phyloP scores from a whole-genome alignment of 2,113 vertebrate genomes.

The Monarcha castaneiventris region DNA sequence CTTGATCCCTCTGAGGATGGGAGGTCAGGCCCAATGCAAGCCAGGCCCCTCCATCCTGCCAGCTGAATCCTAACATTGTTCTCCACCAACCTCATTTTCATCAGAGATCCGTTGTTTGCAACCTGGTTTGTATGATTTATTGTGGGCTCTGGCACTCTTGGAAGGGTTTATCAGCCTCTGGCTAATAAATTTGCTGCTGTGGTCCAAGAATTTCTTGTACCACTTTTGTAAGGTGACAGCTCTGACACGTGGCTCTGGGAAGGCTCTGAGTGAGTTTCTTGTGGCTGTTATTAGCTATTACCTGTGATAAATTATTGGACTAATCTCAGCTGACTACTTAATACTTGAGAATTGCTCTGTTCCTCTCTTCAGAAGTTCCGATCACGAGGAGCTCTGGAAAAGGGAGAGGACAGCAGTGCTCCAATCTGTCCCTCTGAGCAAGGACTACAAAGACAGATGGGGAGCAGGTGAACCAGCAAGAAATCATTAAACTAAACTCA shows the following conservation, averaged over 20 bases:
- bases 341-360: not conserved
- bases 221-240: not conserved
- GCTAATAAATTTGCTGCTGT: not conserved
- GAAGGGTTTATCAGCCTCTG: slow-evolving; percentile 37
- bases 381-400: not conserved
- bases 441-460: slow-evolving; percentile 59
- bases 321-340: slow-evolving; percentile 44
- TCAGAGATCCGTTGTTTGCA: not conserved
- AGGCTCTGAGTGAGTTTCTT: not conserved
- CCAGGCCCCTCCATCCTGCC: not conserved
- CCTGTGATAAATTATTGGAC: slow-evolving; percentile 37
- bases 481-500: slow-evolving; percentile 59
- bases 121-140: slow-evolving; percentile 12
- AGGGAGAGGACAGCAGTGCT: slow-evolving; percentile 13
- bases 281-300: slow-evolving; percentile 33
- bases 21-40: not conserved
- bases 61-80: not conserved
- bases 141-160: not conserved
- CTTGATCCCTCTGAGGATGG: not conserved
- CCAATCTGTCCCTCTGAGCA: slow-evolving; percentile 41
- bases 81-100: not conserved
- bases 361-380: slow-evolving; percentile 16
- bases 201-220: not conserved
- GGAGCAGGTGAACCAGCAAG: slow-evolving; percentile 60
- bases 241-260: not conserved